Evolutionary conservation across 2,113 vertebrate species (phyloP), one percentile per base, ranked within the genome.

Genomic region (Oceanodroma tethys): DNA sequence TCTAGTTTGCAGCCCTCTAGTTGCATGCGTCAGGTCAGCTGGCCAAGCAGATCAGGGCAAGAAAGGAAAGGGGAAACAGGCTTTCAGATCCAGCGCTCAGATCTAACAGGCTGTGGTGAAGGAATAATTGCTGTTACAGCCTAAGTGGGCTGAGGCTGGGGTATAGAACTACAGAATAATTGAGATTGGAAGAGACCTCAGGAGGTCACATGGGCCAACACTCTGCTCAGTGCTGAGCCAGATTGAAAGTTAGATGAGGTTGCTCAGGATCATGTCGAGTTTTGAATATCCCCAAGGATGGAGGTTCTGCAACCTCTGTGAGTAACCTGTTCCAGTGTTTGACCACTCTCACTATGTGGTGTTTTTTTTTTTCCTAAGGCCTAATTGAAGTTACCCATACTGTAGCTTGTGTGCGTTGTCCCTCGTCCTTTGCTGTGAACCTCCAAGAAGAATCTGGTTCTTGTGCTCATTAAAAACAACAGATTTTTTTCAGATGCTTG

Each of bases 201-300:
- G 11, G 43, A 70, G 48, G 48, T 73, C 36, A 4, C 0, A 0
- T 0, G 2, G 43, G 43, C 26, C 10, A 34, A 5, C 9, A 3
- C 19, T 71, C 29, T 58, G 42, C 56, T 82, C 21, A 53, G 45
- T 0, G 2, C 36, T 86, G 29, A 73, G 73, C 63, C 43, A 65
- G 19, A 14, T 12, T 76, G 75, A 50, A 80, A 56, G 58, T 76
- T 75, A 40, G 30, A 52, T 74, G 86, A 50, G 22, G 12, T 43
- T 68, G 27, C 10, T 90, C 9, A 63, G 62, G 21, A 6, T 73
- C 19, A 8, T 0, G 16, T n/a, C n/a, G 68, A 63, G 34, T 90
- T 68, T n/a, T 84, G 63, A 89, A 8, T 75, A 29, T 75, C 7
- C 36, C 8, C 2, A 62, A 58, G 47, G 60, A 45, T 71, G 56